Conservation (phyloP, 2,797 vertebrate species). For the Serranus cabrilla region DNA sequence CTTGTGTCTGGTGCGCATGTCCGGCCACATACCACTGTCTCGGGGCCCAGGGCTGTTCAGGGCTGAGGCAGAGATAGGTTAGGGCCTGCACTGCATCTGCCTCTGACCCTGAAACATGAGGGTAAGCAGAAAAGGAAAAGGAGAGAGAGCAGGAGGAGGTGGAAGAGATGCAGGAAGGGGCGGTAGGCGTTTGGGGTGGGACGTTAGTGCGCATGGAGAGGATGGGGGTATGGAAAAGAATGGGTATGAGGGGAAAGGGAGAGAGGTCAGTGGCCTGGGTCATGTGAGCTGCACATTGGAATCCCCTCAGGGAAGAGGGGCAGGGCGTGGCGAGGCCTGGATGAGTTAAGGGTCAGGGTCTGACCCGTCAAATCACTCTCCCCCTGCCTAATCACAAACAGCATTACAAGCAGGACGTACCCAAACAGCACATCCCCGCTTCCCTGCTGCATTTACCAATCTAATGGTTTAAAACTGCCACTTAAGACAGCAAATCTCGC, state of each 20-base stretch:
- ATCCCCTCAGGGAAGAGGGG: slow-evolving; percentile 67
- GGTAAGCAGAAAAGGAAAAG: slow-evolving; percentile 48
- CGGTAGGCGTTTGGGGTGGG: slow-evolving; percentile 24
- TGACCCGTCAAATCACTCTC: slow-evolving; percentile 33
- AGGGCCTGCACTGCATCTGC: slow-evolving; percentile 58
- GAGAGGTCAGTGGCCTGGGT: slow-evolving; percentile 73
- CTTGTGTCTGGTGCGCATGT: slow-evolving; percentile 68
- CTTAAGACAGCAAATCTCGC: neutral
- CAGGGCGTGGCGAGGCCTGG: slow-evolving; percentile 57
- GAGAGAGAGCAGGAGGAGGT: slow-evolving; percentile 18
- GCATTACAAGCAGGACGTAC: slow-evolving; percentile 31
- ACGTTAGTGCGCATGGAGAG: slow-evolving; percentile 40
- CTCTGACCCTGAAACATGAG: slow-evolving; percentile 63
- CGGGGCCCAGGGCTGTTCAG: slow-evolving; percentile 49
- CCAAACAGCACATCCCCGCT: slow-evolving; percentile 42
- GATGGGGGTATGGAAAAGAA: slow-evolving; percentile 57
- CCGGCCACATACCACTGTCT: slow-evolving; percentile 66
- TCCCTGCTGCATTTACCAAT: slow-evolving; percentile 17
- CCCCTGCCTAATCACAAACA: slow-evolving; percentile 34
- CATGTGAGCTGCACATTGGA: slow-evolving; percentile 74
- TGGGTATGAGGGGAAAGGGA: slow-evolving; percentile 57
- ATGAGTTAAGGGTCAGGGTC: slow-evolving; percentile 61
- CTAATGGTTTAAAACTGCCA: slow-evolving; percentile 30
- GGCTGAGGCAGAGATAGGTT: slow-evolving; percentile 63
- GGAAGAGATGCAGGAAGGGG: slow-evolving; percentile 50